These are phyloP conservation scores for Diarsia brunnea DNA, from an alignment of 2,888 invertebrate species.

Conservation along the genomic window DNA sequence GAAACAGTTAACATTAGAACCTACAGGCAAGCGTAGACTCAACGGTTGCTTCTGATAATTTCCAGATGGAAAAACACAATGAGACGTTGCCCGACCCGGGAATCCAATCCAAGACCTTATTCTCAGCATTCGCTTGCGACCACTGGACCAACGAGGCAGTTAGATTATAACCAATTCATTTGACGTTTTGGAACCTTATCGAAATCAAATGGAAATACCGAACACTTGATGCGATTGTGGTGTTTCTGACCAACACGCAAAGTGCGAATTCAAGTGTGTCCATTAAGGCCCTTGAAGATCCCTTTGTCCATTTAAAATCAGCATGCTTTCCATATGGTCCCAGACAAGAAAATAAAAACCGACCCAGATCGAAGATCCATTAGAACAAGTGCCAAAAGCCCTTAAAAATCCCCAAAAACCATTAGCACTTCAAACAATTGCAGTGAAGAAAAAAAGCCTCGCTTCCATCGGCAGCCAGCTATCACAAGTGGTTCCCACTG, in stretches of 20 bases:
- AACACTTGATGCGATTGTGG: not conserved
- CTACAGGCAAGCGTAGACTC: not conserved
- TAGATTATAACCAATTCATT: no score
- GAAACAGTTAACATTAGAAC: not conserved
- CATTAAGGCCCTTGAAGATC: not conserved
- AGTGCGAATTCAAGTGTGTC: not conserved
- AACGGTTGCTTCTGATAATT: no score
- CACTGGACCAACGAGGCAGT: no score
- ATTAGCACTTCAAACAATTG: constrained; percentile 45
- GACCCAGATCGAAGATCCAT: not conserved
- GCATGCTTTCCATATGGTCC: no score
- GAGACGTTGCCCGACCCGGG: no score
- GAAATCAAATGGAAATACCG: not conserved
- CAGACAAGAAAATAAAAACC: constrained; percentile 4
- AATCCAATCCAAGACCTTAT: no score
- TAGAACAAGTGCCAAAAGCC: constrained; percentile 36
- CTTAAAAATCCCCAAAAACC: no score
- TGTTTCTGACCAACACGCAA: not conserved
- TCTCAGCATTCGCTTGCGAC: no score
- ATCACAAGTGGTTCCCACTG: constrained; percentile 63
- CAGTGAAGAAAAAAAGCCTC: constrained; percentile 37
- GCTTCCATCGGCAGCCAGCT: constrained; percentile 27
- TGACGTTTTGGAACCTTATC: not conserved
- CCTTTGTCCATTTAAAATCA: no score
- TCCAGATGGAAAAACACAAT: no score